A percentile compares a stretch with the other conserved stretches of the same genome.
Evolutionary conservation across 2,888 invertebrate species (phyloP).

Genomic region (Stegophylla sp.): DNA sequence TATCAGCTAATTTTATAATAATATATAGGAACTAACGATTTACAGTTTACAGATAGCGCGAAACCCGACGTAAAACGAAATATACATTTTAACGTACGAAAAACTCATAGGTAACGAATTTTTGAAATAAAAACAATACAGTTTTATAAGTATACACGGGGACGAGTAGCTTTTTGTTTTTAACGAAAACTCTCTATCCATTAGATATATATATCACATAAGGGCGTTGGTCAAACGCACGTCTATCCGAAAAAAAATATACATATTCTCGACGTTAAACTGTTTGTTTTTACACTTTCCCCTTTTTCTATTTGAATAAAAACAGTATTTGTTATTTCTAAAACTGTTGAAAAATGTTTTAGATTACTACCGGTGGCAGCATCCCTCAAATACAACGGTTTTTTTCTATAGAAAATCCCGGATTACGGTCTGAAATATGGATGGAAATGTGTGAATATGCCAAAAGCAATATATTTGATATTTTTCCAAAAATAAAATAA

Average conservation of each 20-base stretch:
- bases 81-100: too few relatives aligned
- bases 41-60: not conserved
- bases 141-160: too few relatives aligned
- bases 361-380: not conserved
- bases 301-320: not conserved
- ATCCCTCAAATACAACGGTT: not conserved
- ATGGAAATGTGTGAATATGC: constrained; percentile 2
- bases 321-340: not conserved
- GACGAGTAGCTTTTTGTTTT: too few relatives aligned
- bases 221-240: not conserved
- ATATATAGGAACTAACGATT: not conserved
- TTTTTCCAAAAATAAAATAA: not conserved
- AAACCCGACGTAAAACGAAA: not conserved
- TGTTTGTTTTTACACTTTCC: not conserved
- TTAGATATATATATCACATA: too few relatives aligned
- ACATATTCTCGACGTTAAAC: not conserved
- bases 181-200: too few relatives aligned
- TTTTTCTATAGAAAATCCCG: not conserved
- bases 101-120: too few relatives aligned
- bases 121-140: too few relatives aligned
- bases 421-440: not conserved
- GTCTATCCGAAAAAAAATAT: too few relatives aligned
- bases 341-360: not conserved
- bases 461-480: constrained; percentile 17
- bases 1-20: not conserved